Percentiles rank a stretch among this genome's conserved stretches.
Evolutionary conservation across 2,797 vertebrate species (phyloP).

Genomic region (Buphagus erythrorhynchus): DNA sequence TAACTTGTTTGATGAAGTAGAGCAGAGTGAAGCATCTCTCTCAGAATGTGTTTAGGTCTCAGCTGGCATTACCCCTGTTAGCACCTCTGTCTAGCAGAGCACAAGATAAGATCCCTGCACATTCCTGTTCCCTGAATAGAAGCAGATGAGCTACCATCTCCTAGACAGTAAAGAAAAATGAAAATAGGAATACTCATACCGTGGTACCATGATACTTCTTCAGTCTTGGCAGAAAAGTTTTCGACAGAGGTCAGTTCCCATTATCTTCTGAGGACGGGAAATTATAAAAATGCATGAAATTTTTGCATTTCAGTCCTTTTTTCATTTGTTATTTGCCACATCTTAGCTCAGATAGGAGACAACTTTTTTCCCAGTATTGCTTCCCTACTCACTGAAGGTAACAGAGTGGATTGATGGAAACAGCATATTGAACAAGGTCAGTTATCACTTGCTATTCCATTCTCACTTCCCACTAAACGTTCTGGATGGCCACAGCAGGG

Average conservation of each 20-base stretch:
- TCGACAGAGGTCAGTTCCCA: background rate
- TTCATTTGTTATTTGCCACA: background rate
- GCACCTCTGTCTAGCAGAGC: background rate
- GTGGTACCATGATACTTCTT: background rate
- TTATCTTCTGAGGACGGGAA: background rate
- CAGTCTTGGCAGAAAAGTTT: background rate
- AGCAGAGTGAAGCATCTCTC: background rate
- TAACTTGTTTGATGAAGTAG: background rate
- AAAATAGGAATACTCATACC: background rate
- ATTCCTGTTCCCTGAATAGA: background rate
- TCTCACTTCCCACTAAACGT: background rate
- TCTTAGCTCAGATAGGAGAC: background rate
- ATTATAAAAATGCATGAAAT: background rate
- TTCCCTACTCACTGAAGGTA: background rate
- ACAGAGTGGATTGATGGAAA: background rate
- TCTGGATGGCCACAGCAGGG: background rate
- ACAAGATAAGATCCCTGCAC: background rate
- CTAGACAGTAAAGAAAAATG: background rate
- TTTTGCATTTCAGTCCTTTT: background rate
- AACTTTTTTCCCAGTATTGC: background rate
- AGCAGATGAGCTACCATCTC: background rate
- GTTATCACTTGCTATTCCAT: background rate
- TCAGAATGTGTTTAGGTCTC: background rate
- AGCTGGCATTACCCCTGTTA: background rate
- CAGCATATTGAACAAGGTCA: background rate